phyloP scores from a whole-genome alignment of 2,797 vertebrate genomes.

The Numenius phaeopus region DNA sequence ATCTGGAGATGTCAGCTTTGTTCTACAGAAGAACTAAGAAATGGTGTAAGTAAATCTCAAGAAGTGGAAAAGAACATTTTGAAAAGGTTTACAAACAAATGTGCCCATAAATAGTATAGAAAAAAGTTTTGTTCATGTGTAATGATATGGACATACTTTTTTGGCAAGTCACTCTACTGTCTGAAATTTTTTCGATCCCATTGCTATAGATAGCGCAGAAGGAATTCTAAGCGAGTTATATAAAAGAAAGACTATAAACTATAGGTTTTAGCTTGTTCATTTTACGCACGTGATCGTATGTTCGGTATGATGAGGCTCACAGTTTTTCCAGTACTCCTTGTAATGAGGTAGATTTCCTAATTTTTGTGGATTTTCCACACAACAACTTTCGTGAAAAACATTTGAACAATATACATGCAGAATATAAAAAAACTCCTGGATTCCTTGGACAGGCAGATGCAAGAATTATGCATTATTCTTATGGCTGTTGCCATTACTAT shows the following conservation, averaged over 20 bases:
- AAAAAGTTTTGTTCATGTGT: background rate
- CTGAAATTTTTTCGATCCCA: background rate
- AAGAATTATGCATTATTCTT: background rate
- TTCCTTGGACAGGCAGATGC: background rate
- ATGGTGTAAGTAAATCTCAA: slow-evolving; percentile 17
- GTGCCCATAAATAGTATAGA: background rate
- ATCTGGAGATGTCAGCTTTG: slow-evolving; percentile 66
- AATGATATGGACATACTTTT: background rate
- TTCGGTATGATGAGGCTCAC: background rate
- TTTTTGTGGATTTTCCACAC: background rate
- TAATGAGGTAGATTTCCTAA: background rate
- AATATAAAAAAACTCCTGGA: background rate
- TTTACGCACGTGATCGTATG: background rate
- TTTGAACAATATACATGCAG: background rate
- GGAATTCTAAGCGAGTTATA: background rate
- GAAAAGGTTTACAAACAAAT: slow-evolving; percentile 44
- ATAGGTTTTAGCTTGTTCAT: background rate
- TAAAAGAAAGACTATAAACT: background rate
- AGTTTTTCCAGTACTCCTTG: background rate
- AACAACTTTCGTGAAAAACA: background rate
- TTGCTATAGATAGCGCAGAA: background rate
- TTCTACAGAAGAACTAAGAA: slow-evolving; percentile 8
- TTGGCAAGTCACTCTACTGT: background rate
- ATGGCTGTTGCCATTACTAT: background rate
- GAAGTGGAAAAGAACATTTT: slow-evolving; percentile 16